Percentiles rank a stretch among this genome's conserved stretches.
These are phyloP conservation scores for Drosophila kokeensis DNA, from an alignment of 2,888 invertebrate genomes.

Conservation along the genomic window DNA sequence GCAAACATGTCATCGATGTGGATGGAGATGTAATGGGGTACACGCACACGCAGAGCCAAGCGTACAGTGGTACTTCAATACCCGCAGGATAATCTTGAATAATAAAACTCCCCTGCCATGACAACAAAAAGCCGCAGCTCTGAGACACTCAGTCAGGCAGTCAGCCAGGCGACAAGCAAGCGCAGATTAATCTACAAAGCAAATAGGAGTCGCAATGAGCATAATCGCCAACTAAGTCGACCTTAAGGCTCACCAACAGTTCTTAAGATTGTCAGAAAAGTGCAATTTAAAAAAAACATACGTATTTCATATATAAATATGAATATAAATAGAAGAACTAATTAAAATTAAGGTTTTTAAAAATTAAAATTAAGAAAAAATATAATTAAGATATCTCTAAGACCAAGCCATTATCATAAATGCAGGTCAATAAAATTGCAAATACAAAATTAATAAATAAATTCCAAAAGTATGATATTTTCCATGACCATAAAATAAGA, in stretches of 20 bases:
- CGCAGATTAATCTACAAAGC: conserved; percentile 23
- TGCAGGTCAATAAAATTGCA: neutral
- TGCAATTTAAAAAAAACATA: neutral
- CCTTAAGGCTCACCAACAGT: neutral
- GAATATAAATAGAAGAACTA: neutral
- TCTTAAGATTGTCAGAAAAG: neutral
- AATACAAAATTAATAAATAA: neutral
- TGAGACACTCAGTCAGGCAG: conserved; percentile 13
- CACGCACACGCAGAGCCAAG: conserved; percentile 37
- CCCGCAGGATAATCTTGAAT: conserved; percentile 81
- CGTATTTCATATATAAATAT: neutral
- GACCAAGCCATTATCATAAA: neutral
- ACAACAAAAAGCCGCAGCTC: conserved; percentile 20
- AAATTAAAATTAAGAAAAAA: neutral
- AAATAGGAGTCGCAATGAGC: conserved; percentile 11
- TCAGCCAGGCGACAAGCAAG: conserved; percentile 51
- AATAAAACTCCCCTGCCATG: conserved; percentile 62
- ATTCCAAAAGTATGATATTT: neutral
- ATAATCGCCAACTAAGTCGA: conserved; percentile 10
- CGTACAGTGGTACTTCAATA: conserved; percentile 65
- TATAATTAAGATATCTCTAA: neutral
- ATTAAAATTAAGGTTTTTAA: neutral
- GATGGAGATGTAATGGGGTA: conserved; percentile 27
- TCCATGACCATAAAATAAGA: neutral
- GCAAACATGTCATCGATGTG: conserved; percentile 80